Conservation (phyloP, 2,797 vertebrate genomes). For the Mareca penelope region DNA sequence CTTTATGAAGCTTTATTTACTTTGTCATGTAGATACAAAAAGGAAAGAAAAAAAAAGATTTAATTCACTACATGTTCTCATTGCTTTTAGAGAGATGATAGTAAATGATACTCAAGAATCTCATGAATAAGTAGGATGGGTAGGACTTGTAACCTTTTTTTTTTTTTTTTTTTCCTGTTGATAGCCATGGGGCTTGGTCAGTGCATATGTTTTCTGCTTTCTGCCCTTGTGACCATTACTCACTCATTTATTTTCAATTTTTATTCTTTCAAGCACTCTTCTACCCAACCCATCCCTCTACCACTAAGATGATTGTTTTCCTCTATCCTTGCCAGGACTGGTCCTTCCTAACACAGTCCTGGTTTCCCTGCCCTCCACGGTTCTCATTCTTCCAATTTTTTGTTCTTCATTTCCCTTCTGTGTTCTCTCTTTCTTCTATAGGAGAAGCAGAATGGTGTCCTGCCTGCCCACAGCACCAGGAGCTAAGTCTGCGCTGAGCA, state of each 20-base stretch:
- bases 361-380: background rate
- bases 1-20: background rate
- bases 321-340: background rate
- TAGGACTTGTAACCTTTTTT: background rate
- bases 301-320: background rate
- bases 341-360: background rate
- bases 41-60: background rate
- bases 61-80: background rate
- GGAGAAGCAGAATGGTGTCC: background rate
- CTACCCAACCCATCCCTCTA: background rate
- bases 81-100: background rate
- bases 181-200: background rate
- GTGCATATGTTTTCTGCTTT: background rate
- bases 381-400: background rate
- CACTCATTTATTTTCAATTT: background rate
- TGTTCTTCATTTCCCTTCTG: background rate
- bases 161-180: background rate
- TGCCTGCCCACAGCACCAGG: background rate
- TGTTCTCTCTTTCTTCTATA: background rate
- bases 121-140: background rate
- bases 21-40: background rate
- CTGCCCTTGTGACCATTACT: background rate
- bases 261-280: background rate
- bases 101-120: background rate
- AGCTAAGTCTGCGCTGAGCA: background rate